A percentile compares a stretch with the other conserved stretches of the same genome.
Evolutionary conservation across 1,140 invertebrate species (phyloP).

Genomic region (Cydia amplana): DNA sequence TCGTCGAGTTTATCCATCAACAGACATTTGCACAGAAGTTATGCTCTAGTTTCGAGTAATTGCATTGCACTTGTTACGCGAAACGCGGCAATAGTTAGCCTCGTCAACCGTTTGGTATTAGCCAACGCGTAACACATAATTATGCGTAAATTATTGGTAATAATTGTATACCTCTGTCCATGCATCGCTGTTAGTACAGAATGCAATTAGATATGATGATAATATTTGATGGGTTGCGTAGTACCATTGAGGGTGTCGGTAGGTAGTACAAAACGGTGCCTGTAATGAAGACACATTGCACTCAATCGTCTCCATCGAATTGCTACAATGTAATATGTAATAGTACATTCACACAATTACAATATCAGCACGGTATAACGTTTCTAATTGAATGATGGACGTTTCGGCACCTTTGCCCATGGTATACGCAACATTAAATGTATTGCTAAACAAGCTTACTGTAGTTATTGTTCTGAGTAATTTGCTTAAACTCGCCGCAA

Average conservation of each 20-base stretch:
- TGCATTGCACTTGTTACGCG: constrained; percentile 56
- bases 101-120: constrained; percentile 44
- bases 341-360: not conserved
- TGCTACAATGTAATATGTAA: constrained; percentile 24
- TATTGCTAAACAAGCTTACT: not conserved
- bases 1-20: constrained; percentile 39
- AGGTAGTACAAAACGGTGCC: not conserved
- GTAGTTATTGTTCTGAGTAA: not conserved
- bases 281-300: constrained; percentile 13
- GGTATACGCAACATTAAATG: constrained; percentile 14
- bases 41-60: constrained; percentile 61
- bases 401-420: not conserved
- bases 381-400: not conserved
- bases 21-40: constrained; percentile 48
- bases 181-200: constrained; percentile 29
- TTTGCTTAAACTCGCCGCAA: constrained; percentile 18
- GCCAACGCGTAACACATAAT: constrained; percentile 52
- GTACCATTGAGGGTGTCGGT: constrained; percentile 1
- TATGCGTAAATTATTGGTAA: constrained; percentile 54
- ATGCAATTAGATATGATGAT: constrained; percentile 22
- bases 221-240: constrained; percentile 28
- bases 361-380: not conserved
- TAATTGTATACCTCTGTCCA: constrained; percentile 38
- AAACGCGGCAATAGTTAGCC: constrained; percentile 48
- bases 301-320: constrained; percentile 37